Base-by-base conservation (phyloP, 2,797 vertebrate genomes). In the Orestias chungarensis region DNA sequence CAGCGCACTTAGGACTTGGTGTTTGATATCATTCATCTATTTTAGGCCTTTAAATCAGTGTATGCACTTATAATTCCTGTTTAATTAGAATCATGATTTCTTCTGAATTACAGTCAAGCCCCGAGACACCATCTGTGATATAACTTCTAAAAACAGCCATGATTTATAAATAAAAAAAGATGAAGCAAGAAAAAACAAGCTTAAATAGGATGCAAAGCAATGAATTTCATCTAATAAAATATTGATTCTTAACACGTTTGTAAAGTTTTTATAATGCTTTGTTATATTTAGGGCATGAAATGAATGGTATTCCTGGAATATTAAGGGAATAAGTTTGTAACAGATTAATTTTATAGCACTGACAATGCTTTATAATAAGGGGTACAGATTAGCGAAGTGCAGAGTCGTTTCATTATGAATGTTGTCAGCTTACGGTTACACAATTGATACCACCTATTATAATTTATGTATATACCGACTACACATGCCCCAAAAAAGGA, bases 81-180 rank as follows among this genome's bases (percentile, higher is more conserved):
- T 76, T 77, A 84, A 82, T 81, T 68, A 55, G 62, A 54, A 65
- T 75, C 46, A 55, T 68, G 69, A 71, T 80, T 71, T 61, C 31
- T 76, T 81, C 73, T 62, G 40, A 70, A 65, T 78, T 38, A 42
- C 47, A 66, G 67, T 74, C 73, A 75, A 78, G 59, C 66, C 80
- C 68, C 65, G 59, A 73, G 81, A 81, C 49, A 25, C 15, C 31
- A 33, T 57, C 4, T 33, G 35, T 54, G 33, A 74, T 68, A 40
- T 71, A 69, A 70, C 66, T 66, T 80, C 64, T 66, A 33, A 81
- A 73, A 38, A 38, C 17, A 57, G 18, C 20, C 23, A 23, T 3
- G 0, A 55, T 5, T 75, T 65, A 50, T 74, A 64, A 62, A 67
- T 46, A 17, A 67, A 29, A 54, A 17, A n/a, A n/a, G n/a, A n/a